Conservation (phyloP, 2,888 invertebrate genomes). For the Macaria liturata region DNA sequence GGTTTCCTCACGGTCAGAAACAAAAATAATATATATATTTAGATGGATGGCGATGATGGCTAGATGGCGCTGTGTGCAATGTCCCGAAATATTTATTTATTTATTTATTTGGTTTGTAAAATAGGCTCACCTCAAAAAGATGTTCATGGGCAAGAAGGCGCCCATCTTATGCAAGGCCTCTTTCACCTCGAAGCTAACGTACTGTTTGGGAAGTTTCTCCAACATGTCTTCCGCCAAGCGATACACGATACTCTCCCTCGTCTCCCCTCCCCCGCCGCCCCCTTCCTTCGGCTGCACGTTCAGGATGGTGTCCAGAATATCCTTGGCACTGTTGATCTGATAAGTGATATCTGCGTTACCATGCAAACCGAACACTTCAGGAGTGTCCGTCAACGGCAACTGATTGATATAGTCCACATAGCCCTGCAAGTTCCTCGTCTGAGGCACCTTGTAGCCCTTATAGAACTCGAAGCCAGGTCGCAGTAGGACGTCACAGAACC, state of each 20-base stretch:
- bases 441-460: constrained; percentile 95
- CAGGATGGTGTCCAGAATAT: constrained; percentile 95
- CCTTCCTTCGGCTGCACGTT: constrained; percentile 99
- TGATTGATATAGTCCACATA: constrained; percentile 94
- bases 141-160: constrained; percentile 96
- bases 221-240: constrained; percentile 97
- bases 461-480: constrained; percentile 96
- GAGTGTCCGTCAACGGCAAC: constrained; percentile 93
- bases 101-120: no score
- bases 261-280: constrained; percentile 94
- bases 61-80: no score
- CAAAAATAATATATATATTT: no score
- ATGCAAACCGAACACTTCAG: constrained; percentile 98
- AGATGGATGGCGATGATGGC: no score
- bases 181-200: constrained; percentile 94
- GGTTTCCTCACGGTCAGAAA: no score
- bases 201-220: constrained; percentile 89
- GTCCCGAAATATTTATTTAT: no score
- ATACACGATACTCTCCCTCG: constrained; percentile 95
- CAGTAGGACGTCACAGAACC: constrained; percentile 96
- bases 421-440: constrained; percentile 88
- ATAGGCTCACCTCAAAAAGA: constrained; percentile 87
- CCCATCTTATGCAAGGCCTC: constrained; percentile 96
- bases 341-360: constrained; percentile 98
- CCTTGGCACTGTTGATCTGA: constrained; percentile 97